A percentile compares a stretch with the other conserved stretches of the same genome.
These are phyloP conservation scores for Lepus europaeus DNA, from an alignment of 2,113 vertebrate species.

Conservation along the genomic window DNA sequence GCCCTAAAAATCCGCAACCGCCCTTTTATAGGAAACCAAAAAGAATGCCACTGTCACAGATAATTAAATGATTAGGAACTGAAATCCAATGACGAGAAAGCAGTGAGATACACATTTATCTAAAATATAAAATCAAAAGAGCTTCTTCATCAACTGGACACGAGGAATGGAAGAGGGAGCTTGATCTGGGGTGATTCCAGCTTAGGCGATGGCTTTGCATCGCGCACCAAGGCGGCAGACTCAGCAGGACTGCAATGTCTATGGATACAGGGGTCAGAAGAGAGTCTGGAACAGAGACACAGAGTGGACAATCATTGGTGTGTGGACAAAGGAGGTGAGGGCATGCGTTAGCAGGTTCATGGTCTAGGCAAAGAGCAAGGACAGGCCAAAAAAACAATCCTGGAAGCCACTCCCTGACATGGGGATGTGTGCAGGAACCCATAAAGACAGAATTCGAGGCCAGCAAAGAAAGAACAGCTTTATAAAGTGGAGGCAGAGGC, in stretches of 20 bases:
- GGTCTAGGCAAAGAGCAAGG: neutral
- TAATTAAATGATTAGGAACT: neutral
- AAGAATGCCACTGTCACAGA: conserved; percentile 9
- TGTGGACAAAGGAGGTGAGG: neutral
- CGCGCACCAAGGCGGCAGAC: neutral
- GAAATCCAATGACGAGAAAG: neutral
- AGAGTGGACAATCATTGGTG: neutral
- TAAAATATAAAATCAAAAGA: conserved; percentile 36
- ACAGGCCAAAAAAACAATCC: neutral
- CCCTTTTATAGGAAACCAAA: neutral
- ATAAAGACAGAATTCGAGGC: neutral
- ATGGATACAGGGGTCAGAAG: neutral
- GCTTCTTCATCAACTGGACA: neutral
- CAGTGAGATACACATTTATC: neutral
- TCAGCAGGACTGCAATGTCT: neutral
- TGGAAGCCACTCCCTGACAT: neutral
- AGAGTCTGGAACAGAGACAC: neutral
- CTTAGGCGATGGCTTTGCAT: neutral
- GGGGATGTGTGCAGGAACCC: fast-evolving
- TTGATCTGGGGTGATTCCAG: neutral
- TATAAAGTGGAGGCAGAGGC: neutral
- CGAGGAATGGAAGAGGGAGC: neutral
- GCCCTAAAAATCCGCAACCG: conserved; percentile 5
- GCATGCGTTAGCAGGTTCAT: neutral
- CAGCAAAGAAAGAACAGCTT: neutral